These are phyloP conservation scores for Poeciliopsis turneri DNA, from an alignment of 2,797 vertebrate genomes.

Conservation along the genomic window DNA sequence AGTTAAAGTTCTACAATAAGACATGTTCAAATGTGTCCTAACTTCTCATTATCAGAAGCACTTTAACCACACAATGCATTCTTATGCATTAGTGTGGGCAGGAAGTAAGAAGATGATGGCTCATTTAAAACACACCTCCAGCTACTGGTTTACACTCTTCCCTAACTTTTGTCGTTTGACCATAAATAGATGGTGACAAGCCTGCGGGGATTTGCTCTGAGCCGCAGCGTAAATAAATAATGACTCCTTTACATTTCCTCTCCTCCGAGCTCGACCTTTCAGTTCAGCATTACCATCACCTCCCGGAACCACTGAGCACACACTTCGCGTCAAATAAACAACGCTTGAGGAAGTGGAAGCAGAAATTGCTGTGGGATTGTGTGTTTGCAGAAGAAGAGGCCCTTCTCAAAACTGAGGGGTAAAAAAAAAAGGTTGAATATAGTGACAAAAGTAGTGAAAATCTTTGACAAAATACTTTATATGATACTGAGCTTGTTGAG, in stretches of 20 bases:
- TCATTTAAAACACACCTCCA: not conserved
- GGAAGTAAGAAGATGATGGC: not conserved
- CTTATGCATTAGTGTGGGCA: not conserved
- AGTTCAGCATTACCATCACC: not conserved
- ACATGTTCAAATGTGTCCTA: too few species aligned
- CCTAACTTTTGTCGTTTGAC: not conserved
- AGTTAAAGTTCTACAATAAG: not conserved
- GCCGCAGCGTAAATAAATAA: not conserved
- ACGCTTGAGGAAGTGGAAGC: not conserved
- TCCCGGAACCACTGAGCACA: constrained; percentile 2
- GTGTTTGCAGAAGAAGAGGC: not conserved
- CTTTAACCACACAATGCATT: not conserved
- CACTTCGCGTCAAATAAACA: not conserved
- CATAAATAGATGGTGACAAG: not conserved
- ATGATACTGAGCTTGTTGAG: not conserved
- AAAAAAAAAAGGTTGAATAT: not conserved
- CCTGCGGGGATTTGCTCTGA: not conserved
- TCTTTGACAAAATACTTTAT: not conserved
- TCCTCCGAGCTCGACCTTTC: not conserved
- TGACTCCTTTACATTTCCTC: constrained; percentile 7
- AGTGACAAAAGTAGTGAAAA: too few species aligned
- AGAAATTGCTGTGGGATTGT: not conserved
- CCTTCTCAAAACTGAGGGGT: not conserved
- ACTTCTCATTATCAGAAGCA: not conserved
- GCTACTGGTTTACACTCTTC: not conserved